Percentiles rank a stretch among this genome's conserved stretches.
phyloP scores from a whole-genome alignment of 2,888 invertebrate species.

The Creontiades dilutus region DNA sequence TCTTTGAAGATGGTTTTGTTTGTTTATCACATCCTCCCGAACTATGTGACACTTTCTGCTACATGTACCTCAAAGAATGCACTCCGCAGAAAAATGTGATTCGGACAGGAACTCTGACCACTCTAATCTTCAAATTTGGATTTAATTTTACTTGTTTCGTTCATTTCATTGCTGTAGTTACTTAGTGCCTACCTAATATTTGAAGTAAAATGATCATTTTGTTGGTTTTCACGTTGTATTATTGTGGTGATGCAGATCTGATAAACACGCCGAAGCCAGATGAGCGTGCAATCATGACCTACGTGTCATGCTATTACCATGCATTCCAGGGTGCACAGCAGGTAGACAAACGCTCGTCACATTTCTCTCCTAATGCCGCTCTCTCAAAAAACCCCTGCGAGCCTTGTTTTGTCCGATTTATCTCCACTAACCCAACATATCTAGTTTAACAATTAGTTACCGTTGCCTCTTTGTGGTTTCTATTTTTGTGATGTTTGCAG shows the following conservation, averaged over 20 bases:
- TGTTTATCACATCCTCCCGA: no score
- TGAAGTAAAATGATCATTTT: no score
- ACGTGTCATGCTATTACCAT: constrained; percentile 99
- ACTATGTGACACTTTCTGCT: no score
- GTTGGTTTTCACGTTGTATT: constrained; percentile 46
- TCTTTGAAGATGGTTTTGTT: no score
- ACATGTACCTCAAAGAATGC: no score
- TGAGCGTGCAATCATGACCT: constrained; percentile 99
- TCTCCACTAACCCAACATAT: background rate
- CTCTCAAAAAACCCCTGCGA: background rate
- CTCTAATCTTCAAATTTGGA: no score
- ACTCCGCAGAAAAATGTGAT: no score
- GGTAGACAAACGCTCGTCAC: constrained; percentile 82
- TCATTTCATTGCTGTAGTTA: no score
- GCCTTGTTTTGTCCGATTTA: background rate
- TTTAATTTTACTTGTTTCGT: no score
- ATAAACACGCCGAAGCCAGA: constrained; percentile 99
- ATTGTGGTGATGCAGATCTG: constrained; percentile 86
- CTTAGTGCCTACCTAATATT: no score
- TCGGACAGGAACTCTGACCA: no score
- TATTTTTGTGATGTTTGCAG: background rate
- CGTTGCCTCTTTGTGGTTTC: background rate
- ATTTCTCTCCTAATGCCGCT: background rate
- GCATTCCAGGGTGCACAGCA: constrained; percentile 99
- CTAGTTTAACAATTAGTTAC: background rate